A percentile compares a stretch with the other conserved stretches of the same genome.
Conservation (phyloP, 1,140 invertebrate genomes). For the Calosoma granatense region DNA sequence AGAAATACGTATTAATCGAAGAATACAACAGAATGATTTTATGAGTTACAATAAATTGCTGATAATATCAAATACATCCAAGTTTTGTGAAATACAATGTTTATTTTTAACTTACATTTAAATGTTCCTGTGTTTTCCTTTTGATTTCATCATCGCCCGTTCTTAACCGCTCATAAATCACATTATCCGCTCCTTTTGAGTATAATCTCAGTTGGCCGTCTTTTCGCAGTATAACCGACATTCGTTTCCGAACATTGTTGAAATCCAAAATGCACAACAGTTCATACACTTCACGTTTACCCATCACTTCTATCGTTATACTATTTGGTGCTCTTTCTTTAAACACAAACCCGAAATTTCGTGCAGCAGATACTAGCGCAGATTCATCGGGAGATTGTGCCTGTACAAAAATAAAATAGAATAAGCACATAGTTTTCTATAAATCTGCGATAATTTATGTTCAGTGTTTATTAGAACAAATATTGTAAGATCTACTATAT, state of each 20-base stretch:
- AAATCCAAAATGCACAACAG: slow-evolving; percentile 97
- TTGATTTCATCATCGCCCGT: slow-evolving; percentile 63
- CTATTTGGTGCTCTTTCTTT: slow-evolving; percentile 85
- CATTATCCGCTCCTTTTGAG: slow-evolving; percentile 98
- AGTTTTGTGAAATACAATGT: not conserved
- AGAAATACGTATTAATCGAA: not conserved
- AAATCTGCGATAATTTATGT: too few relatives aligned
- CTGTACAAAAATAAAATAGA: slow-evolving; percentile 43
- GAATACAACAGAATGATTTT: slow-evolving; percentile 5
- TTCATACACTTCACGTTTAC: slow-evolving; percentile 81
- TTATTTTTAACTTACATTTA: slow-evolving; percentile 85
- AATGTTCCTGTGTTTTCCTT: slow-evolving; percentile 79
- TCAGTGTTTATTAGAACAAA: not conserved
- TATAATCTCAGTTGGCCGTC: slow-evolving; percentile 83
- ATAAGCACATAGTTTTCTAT: slow-evolving; percentile 13
- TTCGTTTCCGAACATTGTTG: slow-evolving; percentile 96
- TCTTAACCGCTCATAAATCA: slow-evolving; percentile 89
- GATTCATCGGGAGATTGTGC: slow-evolving; percentile 98
- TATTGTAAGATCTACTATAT: too few relatives aligned
- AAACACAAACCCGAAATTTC: slow-evolving; percentile 99
- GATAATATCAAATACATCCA: slow-evolving; percentile 12
- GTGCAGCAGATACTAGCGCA: slow-evolving; percentile 90
- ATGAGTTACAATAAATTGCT: too few relatives aligned
- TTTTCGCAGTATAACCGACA: slow-evolving; percentile 91
- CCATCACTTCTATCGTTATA: slow-evolving; percentile 84